A percentile compares a stretch with the other conserved stretches of the same genome.
Conservation (phyloP, 2,113 vertebrate species). For the Poeciliopsis retropinna region DNA sequence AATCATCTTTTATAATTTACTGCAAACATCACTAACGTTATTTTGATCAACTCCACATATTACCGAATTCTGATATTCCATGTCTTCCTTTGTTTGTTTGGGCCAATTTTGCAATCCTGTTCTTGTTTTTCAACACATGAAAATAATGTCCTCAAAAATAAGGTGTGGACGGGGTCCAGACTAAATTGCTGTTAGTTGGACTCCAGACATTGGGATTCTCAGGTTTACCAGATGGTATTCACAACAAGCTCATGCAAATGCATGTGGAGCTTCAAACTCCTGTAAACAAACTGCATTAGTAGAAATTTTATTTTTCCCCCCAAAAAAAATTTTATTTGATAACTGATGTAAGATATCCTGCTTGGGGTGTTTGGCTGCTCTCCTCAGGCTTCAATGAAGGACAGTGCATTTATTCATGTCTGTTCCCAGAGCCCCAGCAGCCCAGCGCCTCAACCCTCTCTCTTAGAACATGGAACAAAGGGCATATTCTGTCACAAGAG, state of each 20-base stretch:
- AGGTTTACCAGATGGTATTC: conserved; percentile 3
- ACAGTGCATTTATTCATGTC: conserved; percentile 72
- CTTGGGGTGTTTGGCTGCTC: conserved; percentile 55
- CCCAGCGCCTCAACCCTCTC: conserved; percentile 38
- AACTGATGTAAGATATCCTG: conserved; percentile 54
- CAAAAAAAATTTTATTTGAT: conserved; percentile 57
- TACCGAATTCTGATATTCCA: too few species aligned
- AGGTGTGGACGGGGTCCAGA: too few species aligned
- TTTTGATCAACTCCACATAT: too few species aligned
- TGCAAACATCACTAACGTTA: too few species aligned
- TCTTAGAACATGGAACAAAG: conserved; percentile 69
- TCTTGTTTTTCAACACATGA: too few species aligned
- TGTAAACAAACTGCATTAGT: conserved; percentile 26
- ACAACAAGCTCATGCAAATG: conserved; percentile 23
- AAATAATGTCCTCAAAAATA: too few species aligned
- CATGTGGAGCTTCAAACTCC: conserved; percentile 16
- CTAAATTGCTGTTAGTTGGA: too few species aligned
- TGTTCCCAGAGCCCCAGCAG: conserved; percentile 53
- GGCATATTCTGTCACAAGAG: conserved; percentile 62
- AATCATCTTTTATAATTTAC: too few species aligned
- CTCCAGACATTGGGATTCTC: neutral
- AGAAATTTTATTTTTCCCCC: conserved; percentile 19
- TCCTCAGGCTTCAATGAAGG: conserved; percentile 58
- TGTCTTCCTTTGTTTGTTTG: too few species aligned
- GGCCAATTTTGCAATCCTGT: too few species aligned